These are phyloP conservation scores for Tachypleus tridentatus DNA, from an alignment of 1,140 invertebrate species.

Conservation along the genomic window DNA sequence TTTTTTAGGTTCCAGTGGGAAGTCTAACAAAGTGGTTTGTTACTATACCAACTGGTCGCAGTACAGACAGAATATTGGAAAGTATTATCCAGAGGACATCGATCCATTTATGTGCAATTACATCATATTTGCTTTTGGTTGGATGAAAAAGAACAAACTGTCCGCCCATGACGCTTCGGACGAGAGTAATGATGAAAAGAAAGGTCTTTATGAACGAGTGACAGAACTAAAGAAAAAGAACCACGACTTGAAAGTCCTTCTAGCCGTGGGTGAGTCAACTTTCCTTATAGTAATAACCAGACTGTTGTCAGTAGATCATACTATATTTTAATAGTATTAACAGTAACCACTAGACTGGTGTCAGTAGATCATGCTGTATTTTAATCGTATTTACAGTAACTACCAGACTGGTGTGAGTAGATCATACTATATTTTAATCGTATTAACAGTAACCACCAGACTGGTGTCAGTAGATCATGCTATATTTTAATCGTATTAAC, in stretches of 20 bases:
- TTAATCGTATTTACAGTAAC: no score
- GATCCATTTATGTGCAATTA: conserved; percentile 90
- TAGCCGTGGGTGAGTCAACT: conserved; percentile 59
- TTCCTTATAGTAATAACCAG: no score
- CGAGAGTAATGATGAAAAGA: conserved; percentile 81
- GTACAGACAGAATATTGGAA: conserved; percentile 81
- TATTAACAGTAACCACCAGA: no score
- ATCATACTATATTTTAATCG: no score
- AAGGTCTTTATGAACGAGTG: conserved; percentile 75
- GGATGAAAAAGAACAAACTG: conserved; percentile 87
- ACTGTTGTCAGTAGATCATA: no score
- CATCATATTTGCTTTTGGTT: conserved; percentile 90
- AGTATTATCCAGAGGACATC: conserved; percentile 89
- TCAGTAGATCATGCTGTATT: no score
- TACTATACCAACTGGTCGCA: conserved; percentile 98
- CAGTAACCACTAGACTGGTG: no score
- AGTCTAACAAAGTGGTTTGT: conserved; percentile 51
- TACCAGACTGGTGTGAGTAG: no score
- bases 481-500: no score
- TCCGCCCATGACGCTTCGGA: conserved; percentile 86
- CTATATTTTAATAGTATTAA: no score
- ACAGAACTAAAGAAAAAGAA: conserved; percentile 72
- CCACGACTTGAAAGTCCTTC: conserved; percentile 75
- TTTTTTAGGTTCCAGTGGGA: conserved; percentile 1
- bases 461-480: no score